Evolutionary conservation across 1,140 invertebrate genomes (phyloP).

Genomic region (Brachionus paranguensis): DNA sequence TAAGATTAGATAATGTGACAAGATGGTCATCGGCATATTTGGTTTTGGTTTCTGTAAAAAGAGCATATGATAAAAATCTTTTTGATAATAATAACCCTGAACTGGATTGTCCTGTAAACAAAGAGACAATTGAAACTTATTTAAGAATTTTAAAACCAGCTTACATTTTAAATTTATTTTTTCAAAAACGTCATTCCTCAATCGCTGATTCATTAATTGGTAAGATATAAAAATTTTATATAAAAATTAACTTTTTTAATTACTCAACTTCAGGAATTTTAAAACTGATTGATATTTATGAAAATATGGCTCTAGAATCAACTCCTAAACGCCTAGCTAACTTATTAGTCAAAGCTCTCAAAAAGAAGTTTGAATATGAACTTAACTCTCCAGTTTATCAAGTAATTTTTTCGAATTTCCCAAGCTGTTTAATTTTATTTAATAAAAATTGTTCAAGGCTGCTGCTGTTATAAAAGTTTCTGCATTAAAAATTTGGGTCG

Average conservation of each 20-base stretch:
- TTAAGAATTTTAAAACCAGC: constrained; percentile 2
- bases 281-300: too few relatives aligned
- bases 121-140: background rate
- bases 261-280: background rate
- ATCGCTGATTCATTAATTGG: background rate
- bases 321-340: too few relatives aligned
- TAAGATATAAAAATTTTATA: background rate
- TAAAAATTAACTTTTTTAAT: background rate
- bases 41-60: constrained; percentile 1
- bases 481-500: too few relatives aligned
- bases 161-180: constrained; percentile 13
- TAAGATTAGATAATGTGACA: constrained; percentile 14
- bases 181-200: constrained; percentile 10
- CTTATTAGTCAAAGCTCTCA: too few relatives aligned
- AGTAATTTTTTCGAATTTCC: too few relatives aligned
- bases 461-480: too few relatives aligned
- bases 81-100: background rate
- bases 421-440: too few relatives aligned
- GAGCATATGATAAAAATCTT: background rate
- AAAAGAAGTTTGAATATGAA: too few relatives aligned
- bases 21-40: background rate
- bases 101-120: background rate
- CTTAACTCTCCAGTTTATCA: too few relatives aligned
- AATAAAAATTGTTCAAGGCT: too few relatives aligned
- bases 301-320: too few relatives aligned